Evolutionary conservation across 2,797 vertebrate genomes (phyloP), one percentile per base, ranked within the genome.

Genomic region (Brotula barbata): DNA sequence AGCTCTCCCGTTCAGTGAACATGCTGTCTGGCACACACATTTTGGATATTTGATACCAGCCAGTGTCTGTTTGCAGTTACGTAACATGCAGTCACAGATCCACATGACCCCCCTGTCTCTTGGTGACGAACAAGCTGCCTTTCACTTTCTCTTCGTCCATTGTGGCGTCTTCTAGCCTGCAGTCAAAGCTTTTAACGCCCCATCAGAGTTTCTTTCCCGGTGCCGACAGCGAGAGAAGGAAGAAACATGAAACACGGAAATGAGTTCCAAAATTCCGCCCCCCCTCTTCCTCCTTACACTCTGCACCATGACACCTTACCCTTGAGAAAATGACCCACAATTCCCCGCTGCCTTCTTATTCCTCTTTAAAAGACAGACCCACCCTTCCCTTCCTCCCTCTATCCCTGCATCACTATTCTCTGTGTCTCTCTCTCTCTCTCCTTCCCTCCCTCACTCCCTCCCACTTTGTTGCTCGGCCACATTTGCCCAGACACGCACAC

Each of bases 271-370:
- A 42, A 17, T 17, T 2, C 2, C 39, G 2, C 15, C n/a, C 5
- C 39, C 65, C 16, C 16, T n/a, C n/a, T n/a, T n/a, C n/a, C n/a
- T n/a, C n/a, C n/a, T 40, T 39, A 52, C 40, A 19, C 49, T 33
- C 16, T 58, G 52, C n/a, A 58, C 39, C 20, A 5, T 5, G n/a
- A 59, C 58, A 65, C 36, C 49, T 63, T 45, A 66, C 68, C 75
- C 44, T 72, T 61, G 40, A 77, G 57, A 74, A 68, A 80, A 78
- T 45, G 39, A 61, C 75, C 81, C 66, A 80, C 50, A 76, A 64
- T 80, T 47, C 70, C 61, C 34, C 68, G 67, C 64, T 17, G 42
- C 40, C 58, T 72, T 80, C 78, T 78, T 67, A 77, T 83, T 23
- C 68, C 74, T 33, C 55, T 73, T 45, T 63, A 31, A 67, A 71